phyloP scores from a whole-genome alignment of 2,888 invertebrate species.

The Zaprionus bogoriensis region DNA sequence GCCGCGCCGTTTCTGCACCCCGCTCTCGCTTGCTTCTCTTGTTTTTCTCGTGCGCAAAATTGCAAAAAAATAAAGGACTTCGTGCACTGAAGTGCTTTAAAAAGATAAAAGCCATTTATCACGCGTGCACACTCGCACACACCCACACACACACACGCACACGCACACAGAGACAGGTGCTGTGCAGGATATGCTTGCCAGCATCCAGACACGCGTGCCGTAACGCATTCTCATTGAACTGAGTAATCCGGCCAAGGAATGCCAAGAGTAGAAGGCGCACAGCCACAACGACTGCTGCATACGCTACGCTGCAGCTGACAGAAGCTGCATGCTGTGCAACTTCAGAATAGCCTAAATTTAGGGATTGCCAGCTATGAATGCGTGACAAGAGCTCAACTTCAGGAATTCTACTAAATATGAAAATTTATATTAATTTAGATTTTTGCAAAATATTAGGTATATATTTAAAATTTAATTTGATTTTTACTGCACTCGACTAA shows the following conservation, averaged over 20 bases:
- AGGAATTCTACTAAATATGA: too few species aligned
- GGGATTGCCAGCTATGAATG: too few species aligned
- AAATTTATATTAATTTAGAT: too few species aligned
- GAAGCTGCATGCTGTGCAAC: too few species aligned
- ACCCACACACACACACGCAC: slow-evolving; percentile 8
- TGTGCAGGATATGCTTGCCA: slow-evolving; percentile 30
- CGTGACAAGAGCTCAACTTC: too few species aligned
- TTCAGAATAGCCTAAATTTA: too few species aligned
- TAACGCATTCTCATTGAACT: slow-evolving; percentile 54
- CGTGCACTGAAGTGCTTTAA: slow-evolving; percentile 74
- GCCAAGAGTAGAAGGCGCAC: neutral
- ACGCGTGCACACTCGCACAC: slow-evolving; percentile 56
- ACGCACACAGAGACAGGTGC: slow-evolving; percentile 25
- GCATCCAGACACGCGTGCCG: slow-evolving; percentile 42
- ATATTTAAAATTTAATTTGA: too few species aligned
- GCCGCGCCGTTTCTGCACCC: too few species aligned
- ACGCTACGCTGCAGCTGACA: neutral
- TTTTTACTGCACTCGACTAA: too few species aligned
- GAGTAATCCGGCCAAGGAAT: slow-evolving; percentile 49
- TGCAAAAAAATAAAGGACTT: too few species aligned
- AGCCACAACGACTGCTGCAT: neutral
- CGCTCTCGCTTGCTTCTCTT: slow-evolving; percentile 1
- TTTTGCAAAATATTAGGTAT: too few species aligned
- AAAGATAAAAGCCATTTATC: slow-evolving; percentile 78
- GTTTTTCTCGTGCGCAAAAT: slow-evolving; percentile 14